Evolutionary conservation across 2,113 vertebrate genomes (phyloP), one percentile per base, ranked within the genome.

Genomic region (Probosciger aterrimus): DNA sequence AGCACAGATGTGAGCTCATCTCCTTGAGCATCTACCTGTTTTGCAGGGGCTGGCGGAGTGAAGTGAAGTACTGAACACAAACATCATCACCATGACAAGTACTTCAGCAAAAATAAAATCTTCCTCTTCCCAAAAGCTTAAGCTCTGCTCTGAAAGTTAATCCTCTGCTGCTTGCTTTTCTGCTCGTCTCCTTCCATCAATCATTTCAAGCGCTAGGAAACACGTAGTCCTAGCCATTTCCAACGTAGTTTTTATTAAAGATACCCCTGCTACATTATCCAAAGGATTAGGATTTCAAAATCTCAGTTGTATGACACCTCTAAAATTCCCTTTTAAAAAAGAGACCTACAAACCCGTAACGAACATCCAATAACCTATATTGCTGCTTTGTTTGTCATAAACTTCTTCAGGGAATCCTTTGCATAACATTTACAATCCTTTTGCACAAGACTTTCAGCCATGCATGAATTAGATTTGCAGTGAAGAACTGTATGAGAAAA

Each of bases 141-240:
- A 86, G 69, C 78, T 95, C 52, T 94, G 57, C 52, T 62, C 74
- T 74, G 78, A 75, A 86, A 91, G 27, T 33, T 89, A 95, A 91
- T 88, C 74, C 77, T 79, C 69, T 74, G 83, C 80, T 92, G 67
- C 76, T 69, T 86, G 88, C 76, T 77, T 57, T 90, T 62, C 90
- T 74, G 81, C 73, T 88, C 1, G 0, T n/a, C 82, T 92, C 76
- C 76, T 83, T 76, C 91, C 84, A 78, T 86, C 88, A 88, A 30
- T 70, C 73, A 88, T 70, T 88, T 59, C 44, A 63, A 88, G 80
- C 0, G 0, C 63, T 25, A 57, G 9, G 27, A 88, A 87, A 57
- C 31, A 39, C 0, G 0, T 3, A 75, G 50, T 23, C 50, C 60
- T n/a, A 30, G 35, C 67, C 59, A 46, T n/a, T 89, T 33, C 73